A percentile compares a stretch with the other conserved stretches of the same genome.
Conservation (phyloP, 1,140 invertebrate species). For the Sitobion miscanthi region DNA sequence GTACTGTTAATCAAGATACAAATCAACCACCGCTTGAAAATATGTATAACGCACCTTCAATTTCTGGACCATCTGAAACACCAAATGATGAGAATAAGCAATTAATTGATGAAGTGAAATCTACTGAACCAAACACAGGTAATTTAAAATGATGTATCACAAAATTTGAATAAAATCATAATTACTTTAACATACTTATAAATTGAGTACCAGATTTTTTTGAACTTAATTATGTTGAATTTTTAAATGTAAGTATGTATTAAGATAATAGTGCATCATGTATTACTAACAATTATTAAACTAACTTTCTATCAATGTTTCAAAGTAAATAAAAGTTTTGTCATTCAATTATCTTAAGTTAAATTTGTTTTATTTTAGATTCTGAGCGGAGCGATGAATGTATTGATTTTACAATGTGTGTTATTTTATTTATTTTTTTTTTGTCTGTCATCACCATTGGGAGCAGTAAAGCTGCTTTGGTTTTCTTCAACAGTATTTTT, state of each 20-base stretch:
- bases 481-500: too few relatives aligned
- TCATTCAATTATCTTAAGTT: not conserved
- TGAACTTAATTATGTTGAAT: too few relatives aligned
- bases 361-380: not conserved
- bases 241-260: too few relatives aligned
- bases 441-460: too few relatives aligned
- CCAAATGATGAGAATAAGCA: constrained; percentile 44
- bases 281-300: not conserved
- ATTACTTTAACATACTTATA: not conserved
- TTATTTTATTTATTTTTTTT: too few relatives aligned
- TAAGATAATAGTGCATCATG: not conserved
- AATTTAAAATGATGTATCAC: not conserved
- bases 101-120: constrained; percentile 32
- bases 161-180: not conserved
- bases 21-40: constrained; percentile 9
- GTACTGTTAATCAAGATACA: constrained; percentile 34
- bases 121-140: not conserved
- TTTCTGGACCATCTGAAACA: constrained; percentile 21
- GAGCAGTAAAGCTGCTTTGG: too few relatives aligned
- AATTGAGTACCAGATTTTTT: not conserved
- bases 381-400: too few relatives aligned
- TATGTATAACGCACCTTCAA: not conserved
- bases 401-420: too few relatives aligned
- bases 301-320: not conserved
- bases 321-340: not conserved